phyloP scores from a whole-genome alignment of 1,140 invertebrate species.

The Megathymus violae region DNA sequence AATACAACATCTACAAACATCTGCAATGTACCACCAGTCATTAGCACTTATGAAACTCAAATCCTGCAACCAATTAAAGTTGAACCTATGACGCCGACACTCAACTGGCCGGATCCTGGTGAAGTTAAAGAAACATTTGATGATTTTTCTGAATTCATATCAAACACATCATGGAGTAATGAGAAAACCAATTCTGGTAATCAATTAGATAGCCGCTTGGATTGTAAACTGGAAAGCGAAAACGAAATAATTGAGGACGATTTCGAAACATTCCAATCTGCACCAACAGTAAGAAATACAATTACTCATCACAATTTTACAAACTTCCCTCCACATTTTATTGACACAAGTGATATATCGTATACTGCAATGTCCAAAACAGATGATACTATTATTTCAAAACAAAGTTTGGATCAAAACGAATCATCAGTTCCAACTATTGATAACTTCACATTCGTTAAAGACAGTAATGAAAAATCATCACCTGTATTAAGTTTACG shows the following conservation, averaged over 20 bases:
- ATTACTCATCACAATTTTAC: constrained; percentile 17
- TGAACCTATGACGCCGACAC: constrained; percentile 66
- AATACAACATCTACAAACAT: not conserved
- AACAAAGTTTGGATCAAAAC: constrained; percentile 2
- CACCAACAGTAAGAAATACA: constrained; percentile 73
- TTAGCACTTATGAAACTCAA: constrained; percentile 53
- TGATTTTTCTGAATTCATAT: constrained; percentile 73
- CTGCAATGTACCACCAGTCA: not conserved
- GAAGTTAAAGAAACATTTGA: constrained; percentile 77
- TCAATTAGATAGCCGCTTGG: constrained; percentile 23
- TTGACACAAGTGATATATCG: not conserved
- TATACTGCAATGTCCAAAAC: constrained; percentile 6
- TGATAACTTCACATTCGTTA: constrained; percentile 4
- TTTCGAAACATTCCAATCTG: constrained; percentile 79
- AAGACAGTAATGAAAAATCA: constrained; percentile 3
- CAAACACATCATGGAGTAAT: constrained; percentile 51
- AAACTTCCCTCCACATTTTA: constrained; percentile 2
- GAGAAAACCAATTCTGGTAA: constrained; percentile 36
- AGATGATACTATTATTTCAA: not conserved
- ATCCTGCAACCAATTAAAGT: constrained; percentile 77
- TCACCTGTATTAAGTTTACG: constrained; percentile 8
- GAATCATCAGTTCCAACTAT: not conserved
- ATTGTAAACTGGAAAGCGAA: constrained; percentile 7
- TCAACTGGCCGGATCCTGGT: constrained; percentile 81
- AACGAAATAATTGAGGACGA: constrained; percentile 64